Percentiles rank a stretch among this genome's conserved stretches.
phyloP scores from a whole-genome alignment of 2,797 vertebrate genomes.

The Trachops cirrhosus region DNA sequence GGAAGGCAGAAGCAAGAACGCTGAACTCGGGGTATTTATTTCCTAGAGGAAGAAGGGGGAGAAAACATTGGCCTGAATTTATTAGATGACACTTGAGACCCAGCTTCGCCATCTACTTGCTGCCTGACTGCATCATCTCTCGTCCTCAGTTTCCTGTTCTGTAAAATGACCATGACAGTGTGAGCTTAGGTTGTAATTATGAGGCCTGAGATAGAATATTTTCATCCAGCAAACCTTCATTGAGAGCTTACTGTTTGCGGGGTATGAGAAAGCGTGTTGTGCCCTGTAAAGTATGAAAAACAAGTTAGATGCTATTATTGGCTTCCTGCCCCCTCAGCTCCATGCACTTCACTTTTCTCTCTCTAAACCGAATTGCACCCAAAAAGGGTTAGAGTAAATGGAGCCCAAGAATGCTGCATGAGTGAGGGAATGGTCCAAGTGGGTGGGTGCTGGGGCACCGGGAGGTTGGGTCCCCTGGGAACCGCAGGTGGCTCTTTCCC shows the following conservation, averaged over 20 bases:
- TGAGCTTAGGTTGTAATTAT: neutral
- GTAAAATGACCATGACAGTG: neutral
- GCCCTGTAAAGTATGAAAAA: neutral
- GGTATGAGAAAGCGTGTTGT: neutral
- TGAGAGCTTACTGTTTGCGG: neutral
- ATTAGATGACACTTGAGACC: neutral
- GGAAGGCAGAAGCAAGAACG: neutral
- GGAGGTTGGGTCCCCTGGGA: neutral
- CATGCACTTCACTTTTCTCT: neutral
- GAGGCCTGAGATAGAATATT: neutral
- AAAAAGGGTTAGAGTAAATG: neutral
- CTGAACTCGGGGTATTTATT: neutral
- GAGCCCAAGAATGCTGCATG: neutral
- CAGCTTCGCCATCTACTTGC: neutral
- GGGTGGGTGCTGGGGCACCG: neutral
- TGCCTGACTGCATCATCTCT: neutral
- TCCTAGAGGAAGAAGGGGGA: neutral
- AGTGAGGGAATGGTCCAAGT: neutral
- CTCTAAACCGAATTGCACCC: neutral
- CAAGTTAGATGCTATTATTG: neutral
- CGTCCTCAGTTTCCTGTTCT: conserved; percentile 46
- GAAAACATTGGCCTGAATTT: neutral
- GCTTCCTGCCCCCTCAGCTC: neutral
- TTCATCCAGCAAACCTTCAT: neutral
- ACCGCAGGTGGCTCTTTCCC: neutral